Evolutionary conservation across 2,113 vertebrate genomes (phyloP), one percentile per base, ranked within the genome.

Genomic region (Clinocottus analis): DNA sequence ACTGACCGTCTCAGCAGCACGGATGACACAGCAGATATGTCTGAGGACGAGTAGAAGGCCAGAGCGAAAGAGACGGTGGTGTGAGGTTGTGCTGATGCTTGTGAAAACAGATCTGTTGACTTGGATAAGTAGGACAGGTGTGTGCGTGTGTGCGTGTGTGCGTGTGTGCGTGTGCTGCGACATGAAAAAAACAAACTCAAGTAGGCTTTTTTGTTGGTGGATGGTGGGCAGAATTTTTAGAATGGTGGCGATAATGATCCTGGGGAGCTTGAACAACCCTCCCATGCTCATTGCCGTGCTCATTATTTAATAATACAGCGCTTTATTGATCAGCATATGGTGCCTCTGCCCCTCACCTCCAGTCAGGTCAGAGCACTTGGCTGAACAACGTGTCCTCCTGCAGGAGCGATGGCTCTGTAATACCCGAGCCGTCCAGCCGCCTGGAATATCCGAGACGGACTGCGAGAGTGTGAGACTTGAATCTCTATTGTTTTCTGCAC

Each of bases 381-480:
- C 55, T 75, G 56, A 75, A 76, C 79, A 81, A 77, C 61, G 67
- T 31, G n/a, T 55, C 63, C 41, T 55, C 14, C 45, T 66, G n/a
- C 79, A 65, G 72, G 86, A 85, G 67, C 69, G 83, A 88, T 82
- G 75, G 70, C 58, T 72, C 75, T 79, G 17, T 79, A 79, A 89
- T 72, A 84, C 81, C 82, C 53, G 65, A 85, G 80, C 69, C 75
- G 45, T 58, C 62, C 59, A 58, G 67, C 56, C 63, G 35, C 58
- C 67, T 31, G 4, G 83, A 75, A 82, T 72, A 64, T 77, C 72
- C 70, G 72, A 47, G 73, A n/a, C 64, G 62, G 47, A 61, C 74
- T 82, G 58, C 77, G 31, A 79, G 62, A 79, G 74, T 73, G 69
- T 53, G 74, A 79, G 74, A 75, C 86, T 74, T 79, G 82, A 75